Evolutionary conservation across 2,888 invertebrate genomes (phyloP).

Genomic region (Apodemia zela): DNA sequence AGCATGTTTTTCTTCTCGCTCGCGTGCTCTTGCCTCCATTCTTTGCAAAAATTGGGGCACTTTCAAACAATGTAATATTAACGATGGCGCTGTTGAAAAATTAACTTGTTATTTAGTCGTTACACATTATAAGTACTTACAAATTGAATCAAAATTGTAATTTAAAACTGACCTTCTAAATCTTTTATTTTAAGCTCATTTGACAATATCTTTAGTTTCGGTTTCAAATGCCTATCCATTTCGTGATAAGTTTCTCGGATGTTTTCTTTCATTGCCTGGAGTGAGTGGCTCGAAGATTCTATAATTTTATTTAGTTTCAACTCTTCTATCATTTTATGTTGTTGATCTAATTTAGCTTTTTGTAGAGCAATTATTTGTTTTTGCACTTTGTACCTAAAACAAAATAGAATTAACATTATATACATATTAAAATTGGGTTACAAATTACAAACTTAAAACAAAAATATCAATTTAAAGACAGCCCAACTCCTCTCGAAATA

Average conservation of each 20-base stretch:
- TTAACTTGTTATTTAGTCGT: background rate
- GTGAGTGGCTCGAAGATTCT: conserved; percentile 82
- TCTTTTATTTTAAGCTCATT: conserved; percentile 68
- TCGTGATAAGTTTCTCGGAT: conserved; percentile 78
- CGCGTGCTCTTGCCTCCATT: conserved; percentile 86
- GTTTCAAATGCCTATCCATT: conserved; percentile 78
- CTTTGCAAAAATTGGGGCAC: conserved; percentile 85
- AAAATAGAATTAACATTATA: background rate
- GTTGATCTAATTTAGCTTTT: conserved; percentile 85
- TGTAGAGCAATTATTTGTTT: conserved; percentile 87
- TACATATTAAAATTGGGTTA: too few species aligned
- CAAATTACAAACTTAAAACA: too few species aligned
- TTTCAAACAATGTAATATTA: conserved; percentile 72
- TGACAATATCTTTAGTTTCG: conserved; percentile 76
- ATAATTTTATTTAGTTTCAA: conserved; percentile 85
- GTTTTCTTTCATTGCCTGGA: conserved; percentile 78
- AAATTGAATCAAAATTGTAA: background rate
- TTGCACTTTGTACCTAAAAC: conserved; percentile 83
- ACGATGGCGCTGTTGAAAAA: conserved; percentile 52
- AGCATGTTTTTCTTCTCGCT: conserved; percentile 80
- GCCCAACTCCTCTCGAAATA: background rate
- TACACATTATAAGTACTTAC: background rate
- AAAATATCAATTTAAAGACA: background rate
- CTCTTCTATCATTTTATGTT: conserved; percentile 86
- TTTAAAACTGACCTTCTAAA: conserved; percentile 51